Conservation (phyloP, 2,113 vertebrate genomes). For the Setophaga petechia region DNA sequence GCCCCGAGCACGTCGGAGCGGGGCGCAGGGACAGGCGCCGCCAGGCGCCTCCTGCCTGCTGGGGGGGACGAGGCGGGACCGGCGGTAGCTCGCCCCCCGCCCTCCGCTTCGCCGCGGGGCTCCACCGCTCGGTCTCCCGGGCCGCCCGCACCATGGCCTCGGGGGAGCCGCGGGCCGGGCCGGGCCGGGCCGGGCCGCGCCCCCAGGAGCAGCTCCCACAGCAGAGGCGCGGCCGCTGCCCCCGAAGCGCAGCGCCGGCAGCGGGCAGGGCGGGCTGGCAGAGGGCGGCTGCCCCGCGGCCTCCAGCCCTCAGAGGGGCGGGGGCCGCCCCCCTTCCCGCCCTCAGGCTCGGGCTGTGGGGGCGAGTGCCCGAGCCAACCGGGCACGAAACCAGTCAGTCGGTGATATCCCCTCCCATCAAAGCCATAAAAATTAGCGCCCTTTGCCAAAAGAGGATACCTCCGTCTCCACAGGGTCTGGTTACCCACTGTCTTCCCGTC, state of each 20-base stretch:
- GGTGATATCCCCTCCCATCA: rapidly evolving
- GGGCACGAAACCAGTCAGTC: rapidly evolving
- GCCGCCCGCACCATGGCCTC: background rate
- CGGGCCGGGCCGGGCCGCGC: background rate
- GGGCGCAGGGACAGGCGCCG: background rate
- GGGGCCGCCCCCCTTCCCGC: too few relatives aligned
- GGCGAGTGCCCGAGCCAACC: too few relatives aligned
- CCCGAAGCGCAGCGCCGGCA: background rate
- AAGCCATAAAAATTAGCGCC: background rate
- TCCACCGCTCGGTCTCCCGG: background rate
- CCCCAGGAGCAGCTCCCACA: too few relatives aligned
- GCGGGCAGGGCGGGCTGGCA: background rate
- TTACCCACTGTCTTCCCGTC: background rate
- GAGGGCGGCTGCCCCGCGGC: background rate
- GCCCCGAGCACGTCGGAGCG: conserved; percentile 24
- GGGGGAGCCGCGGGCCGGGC: background rate
- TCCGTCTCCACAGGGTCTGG: background rate
- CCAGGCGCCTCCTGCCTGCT: conserved; percentile 29
- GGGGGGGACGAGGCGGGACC: background rate
- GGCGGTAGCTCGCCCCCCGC: background rate
- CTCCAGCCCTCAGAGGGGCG: background rate
- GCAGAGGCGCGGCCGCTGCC: background rate
- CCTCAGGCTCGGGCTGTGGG: background rate
- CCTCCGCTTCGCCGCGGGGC: background rate
- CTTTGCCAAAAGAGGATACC: conserved; percentile 37